phyloP scores from a whole-genome alignment of 30 jellyfish, hydroid and myxozoan species.

The Chrysaora quinquecirrha region DNA sequence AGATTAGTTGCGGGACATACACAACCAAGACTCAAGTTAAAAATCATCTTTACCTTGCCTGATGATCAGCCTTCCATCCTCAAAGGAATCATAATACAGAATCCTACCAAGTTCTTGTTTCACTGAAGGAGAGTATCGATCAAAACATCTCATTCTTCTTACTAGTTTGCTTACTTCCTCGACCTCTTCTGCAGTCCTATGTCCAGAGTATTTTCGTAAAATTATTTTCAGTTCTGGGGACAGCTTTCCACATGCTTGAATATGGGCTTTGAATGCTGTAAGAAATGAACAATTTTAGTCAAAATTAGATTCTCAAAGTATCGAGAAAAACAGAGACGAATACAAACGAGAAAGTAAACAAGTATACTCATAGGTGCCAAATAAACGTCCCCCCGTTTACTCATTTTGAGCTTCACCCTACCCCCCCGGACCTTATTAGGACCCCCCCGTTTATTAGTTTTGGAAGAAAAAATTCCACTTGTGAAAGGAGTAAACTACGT shows the following conservation, averaged over 20 bases:
- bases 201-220: constrained; percentile 45
- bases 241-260: constrained; percentile 75
- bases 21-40: too few species aligned
- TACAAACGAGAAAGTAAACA: background rate
- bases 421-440: too few species aligned
- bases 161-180: constrained; percentile 48
- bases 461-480: too few species aligned
- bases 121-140: constrained; percentile 66
- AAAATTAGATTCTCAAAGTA: background rate
- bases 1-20: too few species aligned
- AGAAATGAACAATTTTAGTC: too few species aligned
- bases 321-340: background rate
- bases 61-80: constrained; percentile 73
- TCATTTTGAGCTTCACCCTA: too few species aligned
- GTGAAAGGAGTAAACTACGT: too few species aligned
- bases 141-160: constrained; percentile 65
- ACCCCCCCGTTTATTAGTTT: too few species aligned
- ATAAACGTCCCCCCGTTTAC: too few species aligned
- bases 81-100: constrained; percentile 75
- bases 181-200: constrained; percentile 67
- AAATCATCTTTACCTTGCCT: too few species aligned
- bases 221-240: constrained; percentile 47
- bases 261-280: constrained; percentile 76
- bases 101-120: constrained; percentile 82
- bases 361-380: background rate